Base-by-base conservation (phyloP, 64 coral and sea anemone species). In the Porites australiensis region DNA sequence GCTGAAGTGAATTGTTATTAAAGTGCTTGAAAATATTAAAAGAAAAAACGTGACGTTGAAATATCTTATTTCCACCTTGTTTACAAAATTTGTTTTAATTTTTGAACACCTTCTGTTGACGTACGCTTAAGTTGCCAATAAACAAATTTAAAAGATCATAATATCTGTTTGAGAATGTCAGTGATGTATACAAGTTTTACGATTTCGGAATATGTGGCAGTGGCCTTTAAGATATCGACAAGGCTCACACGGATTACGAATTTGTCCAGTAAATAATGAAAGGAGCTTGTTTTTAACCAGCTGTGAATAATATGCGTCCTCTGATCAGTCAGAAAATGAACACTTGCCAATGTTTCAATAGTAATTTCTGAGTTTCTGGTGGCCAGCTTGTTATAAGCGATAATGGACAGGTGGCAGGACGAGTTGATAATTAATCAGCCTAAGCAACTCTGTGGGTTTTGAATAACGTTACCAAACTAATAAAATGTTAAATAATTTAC, bases 331-430 rank as follows among this genome's bases (percentile, higher is more conserved):
- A 83, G 61, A 83, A 84, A 84, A 50, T 84, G 81, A 69, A 84
- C 81, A 84, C 37, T 64, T 68, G 81, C 81, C 81, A 84, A 84
- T 50, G 19, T 55, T 55, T 78, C 50, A 55, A 23, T 11, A 55
- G 18, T 19, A 53, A 23, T 55, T 68, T n/a, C 63, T n/a, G 19
- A 8, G 19, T 15, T 84, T 84, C 81, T 84, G 81, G 81, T 84
- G 81, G 81, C 62, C n/a, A 46, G 3, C 20, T 84, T 84, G 81
- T 84, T 84, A 69, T 14, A 4, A 9, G 81, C 44, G 16, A 84
- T 68, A 50, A 64, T 13, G 2, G 13, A n/a, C 81, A 65, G 81
- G 81, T 84, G 81, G 81, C 64, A 50, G 21, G 15, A 64, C 59
- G n/a, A 19, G 58, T 11, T 62, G 43, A 16, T 12, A 37, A 83